phyloP scores from a whole-genome alignment of 2,888 invertebrate genomes.

The Mythimna impura region DNA sequence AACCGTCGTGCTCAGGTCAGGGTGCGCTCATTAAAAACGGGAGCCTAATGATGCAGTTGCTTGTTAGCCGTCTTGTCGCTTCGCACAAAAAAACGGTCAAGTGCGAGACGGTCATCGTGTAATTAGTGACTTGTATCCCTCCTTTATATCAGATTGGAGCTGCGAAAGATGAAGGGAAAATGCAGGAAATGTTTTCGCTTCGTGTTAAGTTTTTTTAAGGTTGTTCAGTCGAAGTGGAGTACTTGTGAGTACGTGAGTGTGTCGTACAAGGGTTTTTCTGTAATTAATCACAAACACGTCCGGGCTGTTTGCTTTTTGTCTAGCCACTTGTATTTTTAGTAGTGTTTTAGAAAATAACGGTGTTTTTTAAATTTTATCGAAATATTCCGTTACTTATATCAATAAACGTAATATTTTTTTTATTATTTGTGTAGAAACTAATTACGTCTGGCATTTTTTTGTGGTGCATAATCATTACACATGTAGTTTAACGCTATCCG shows the following conservation, averaged over 20 bases:
- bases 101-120: constrained; percentile 58
- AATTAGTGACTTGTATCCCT: constrained; percentile 62
- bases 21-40: constrained; percentile 76
- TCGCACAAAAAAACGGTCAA: constrained; percentile 66
- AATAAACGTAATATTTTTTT: background rate
- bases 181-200: constrained; percentile 37
- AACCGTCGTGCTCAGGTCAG: constrained; percentile 63
- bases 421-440: background rate
- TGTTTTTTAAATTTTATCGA: background rate
- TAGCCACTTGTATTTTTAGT: background rate
- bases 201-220: constrained; percentile 28
- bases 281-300: constrained; percentile 25
- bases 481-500: no score
- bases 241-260: constrained; percentile 23
- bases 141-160: constrained; percentile 52
- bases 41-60: constrained; percentile 82
- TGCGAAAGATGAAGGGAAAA: constrained; percentile 39
- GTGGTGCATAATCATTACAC: no score
- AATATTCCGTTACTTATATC: background rate
- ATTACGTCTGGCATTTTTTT: background rate
- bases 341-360: background rate
- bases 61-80: constrained; percentile 79
- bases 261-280: constrained; percentile 16
- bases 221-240: constrained; percentile 13
- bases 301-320: background rate